phyloP scores from a whole-genome alignment of 2,113 vertebrate species.

The Emydura subglobosa region DNA sequence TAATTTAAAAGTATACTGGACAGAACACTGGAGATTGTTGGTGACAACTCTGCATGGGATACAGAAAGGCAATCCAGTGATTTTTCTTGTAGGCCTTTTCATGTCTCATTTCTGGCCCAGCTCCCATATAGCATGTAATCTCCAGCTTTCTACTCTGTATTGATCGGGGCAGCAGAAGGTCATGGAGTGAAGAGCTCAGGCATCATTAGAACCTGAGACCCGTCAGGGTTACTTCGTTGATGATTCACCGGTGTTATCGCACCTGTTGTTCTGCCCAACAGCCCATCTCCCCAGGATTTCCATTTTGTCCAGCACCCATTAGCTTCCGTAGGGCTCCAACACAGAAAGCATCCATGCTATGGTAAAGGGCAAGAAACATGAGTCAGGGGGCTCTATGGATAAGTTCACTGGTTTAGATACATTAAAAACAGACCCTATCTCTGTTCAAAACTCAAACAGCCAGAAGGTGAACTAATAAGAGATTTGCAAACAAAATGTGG shows the following conservation, averaged over 20 bases:
- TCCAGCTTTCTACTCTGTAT: background rate
- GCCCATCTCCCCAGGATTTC: background rate
- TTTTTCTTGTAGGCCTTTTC: background rate
- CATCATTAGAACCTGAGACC: background rate
- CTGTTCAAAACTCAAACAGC: background rate
- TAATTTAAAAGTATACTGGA: background rate
- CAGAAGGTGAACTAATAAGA: accelerated
- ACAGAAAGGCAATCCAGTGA: background rate
- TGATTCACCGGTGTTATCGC: background rate
- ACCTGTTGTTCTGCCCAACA: background rate
- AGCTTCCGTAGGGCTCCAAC: background rate
- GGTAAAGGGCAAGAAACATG: background rate
- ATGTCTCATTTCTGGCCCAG: background rate
- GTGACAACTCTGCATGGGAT: background rate
- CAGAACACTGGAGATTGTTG: background rate
- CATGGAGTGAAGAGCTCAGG: background rate
- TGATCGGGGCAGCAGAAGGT: accelerated
- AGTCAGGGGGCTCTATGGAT: accelerated
- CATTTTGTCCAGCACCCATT: background rate
- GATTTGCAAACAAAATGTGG: background rate
- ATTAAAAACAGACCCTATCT: accelerated
- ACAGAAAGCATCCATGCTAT: background rate
- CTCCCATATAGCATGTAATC: background rate
- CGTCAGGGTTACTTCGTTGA: background rate
- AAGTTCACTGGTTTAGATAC: background rate